These are phyloP conservation scores for Lordiphosa fenestrarum DNA, from an alignment of 2,888 invertebrate genomes.

Conservation along the genomic window DNA sequence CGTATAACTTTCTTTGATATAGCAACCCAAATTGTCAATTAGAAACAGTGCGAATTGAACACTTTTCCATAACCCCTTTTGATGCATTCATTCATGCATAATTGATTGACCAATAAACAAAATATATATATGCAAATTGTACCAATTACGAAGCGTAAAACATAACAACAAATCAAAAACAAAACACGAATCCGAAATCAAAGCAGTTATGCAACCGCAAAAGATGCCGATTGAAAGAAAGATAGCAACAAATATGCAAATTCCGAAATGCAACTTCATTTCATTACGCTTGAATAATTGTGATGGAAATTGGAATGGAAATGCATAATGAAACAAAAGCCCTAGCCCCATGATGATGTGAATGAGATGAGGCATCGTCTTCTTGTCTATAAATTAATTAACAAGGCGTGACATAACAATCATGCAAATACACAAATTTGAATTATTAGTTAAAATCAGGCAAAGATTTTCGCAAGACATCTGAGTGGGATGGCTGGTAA, in stretches of 20 bases:
- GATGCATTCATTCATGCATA: conserved; percentile 20
- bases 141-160: conserved; percentile 46
- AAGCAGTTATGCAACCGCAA: conserved; percentile 36
- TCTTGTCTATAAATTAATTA: conserved; percentile 59
- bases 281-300: conserved; percentile 53
- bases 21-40: conserved; percentile 23
- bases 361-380: conserved; percentile 32
- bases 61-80: conserved; percentile 16
- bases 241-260: conserved; percentile 41
- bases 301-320: conserved; percentile 56
- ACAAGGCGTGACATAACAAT: conserved; percentile 68
- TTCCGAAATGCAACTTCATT: conserved; percentile 43
- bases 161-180: conserved; percentile 21
- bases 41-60: conserved; percentile 27
- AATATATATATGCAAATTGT: conserved; percentile 50
- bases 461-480: background rate
- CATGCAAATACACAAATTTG: conserved; percentile 32
- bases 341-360: conserved; percentile 37
- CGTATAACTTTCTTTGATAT: conserved; percentile 12
- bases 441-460: conserved; percentile 39
- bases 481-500: background rate
- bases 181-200: conserved; percentile 34
- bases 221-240: conserved; percentile 31
- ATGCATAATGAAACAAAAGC: conserved; percentile 29
- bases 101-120: conserved; percentile 55